These are phyloP conservation scores for Trichogramma dendrolimi DNA, from an alignment of 2,888 invertebrate genomes.

Conservation along the genomic window DNA sequence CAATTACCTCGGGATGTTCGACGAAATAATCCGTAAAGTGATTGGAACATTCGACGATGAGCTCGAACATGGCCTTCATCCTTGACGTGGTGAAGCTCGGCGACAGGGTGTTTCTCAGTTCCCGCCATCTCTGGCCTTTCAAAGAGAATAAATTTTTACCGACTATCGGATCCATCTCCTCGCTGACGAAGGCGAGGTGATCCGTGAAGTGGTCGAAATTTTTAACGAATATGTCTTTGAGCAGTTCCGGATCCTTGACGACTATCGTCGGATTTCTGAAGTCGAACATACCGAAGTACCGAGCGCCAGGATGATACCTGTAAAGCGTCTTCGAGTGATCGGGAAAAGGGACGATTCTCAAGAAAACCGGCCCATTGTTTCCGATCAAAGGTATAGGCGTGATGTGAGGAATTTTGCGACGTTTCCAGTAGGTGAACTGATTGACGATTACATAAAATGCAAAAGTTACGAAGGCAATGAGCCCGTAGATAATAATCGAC, in stretches of 20 bases:
- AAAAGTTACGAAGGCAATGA: background rate
- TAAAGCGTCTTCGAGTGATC: constrained; percentile 26
- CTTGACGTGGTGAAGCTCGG: constrained; percentile 43
- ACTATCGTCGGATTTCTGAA: constrained; percentile 37
- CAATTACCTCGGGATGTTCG: constrained; percentile 32
- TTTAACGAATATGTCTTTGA: constrained; percentile 40
- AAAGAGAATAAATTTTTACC: constrained; percentile 42
- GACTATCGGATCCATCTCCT: constrained; percentile 40
- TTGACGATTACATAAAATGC: background rate
- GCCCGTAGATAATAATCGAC: background rate
- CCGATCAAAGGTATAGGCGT: constrained; percentile 29
- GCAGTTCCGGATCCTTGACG: constrained; percentile 43
- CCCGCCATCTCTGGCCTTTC: constrained; percentile 41
- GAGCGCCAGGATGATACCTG: constrained; percentile 16
- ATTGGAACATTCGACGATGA: constrained; percentile 37
- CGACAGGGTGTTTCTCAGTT: constrained; percentile 39
- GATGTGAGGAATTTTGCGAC: constrained; percentile 29
- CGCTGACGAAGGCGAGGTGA: constrained; percentile 37
- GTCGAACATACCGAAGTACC: constrained; percentile 39
- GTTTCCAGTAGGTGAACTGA: constrained; percentile 34
- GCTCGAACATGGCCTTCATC: constrained; percentile 40
- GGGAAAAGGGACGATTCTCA: constrained; percentile 19
- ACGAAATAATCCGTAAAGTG: constrained; percentile 37
- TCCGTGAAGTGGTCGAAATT: constrained; percentile 43
- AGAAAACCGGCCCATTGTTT: constrained; percentile 21